phyloP scores from a whole-genome alignment of 2,797 vertebrate species.

The Lepidocolaptes lacrymiger region DNA sequence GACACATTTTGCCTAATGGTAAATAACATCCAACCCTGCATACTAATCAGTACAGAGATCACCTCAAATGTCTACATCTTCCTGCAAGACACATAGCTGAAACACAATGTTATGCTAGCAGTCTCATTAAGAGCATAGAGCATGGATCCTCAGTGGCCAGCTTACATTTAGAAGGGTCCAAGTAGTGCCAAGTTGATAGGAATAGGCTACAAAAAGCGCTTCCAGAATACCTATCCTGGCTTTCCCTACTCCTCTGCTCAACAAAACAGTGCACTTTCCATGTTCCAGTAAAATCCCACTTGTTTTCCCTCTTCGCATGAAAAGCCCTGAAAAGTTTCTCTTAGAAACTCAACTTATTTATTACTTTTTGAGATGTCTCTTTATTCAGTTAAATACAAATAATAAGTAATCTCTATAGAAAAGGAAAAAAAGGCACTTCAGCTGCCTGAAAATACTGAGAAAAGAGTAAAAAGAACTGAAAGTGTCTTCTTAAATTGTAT shows the following conservation, averaged over 20 bases:
- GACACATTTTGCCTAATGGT: not conserved
- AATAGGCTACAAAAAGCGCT: not conserved
- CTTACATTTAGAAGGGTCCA: not conserved
- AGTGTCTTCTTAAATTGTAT: constrained; percentile 31
- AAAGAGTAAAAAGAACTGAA: constrained; percentile 17
- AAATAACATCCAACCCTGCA: not conserved
- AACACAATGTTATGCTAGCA: not conserved
- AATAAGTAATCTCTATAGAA: constrained; percentile 5
- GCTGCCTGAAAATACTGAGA: constrained; percentile 15
- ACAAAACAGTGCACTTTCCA: accelerated
- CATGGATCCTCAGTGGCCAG: not conserved
- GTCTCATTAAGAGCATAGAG: not conserved
- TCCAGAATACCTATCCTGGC: not conserved
- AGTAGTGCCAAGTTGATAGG: not conserved
- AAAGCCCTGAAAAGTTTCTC: not conserved
- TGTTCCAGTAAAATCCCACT: not conserved
- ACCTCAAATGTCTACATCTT: not conserved
- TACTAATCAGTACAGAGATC: not conserved
- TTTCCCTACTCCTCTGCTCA: not conserved
- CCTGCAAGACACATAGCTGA: not conserved
- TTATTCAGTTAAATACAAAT: not conserved
- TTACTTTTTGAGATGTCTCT: not conserved
- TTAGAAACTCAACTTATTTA: not conserved
- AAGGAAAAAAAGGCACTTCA: not conserved
- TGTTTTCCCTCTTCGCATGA: not conserved